phyloP scores from a whole-genome alignment of 2,113 vertebrate genomes.

The Okapia johnstoni region DNA sequence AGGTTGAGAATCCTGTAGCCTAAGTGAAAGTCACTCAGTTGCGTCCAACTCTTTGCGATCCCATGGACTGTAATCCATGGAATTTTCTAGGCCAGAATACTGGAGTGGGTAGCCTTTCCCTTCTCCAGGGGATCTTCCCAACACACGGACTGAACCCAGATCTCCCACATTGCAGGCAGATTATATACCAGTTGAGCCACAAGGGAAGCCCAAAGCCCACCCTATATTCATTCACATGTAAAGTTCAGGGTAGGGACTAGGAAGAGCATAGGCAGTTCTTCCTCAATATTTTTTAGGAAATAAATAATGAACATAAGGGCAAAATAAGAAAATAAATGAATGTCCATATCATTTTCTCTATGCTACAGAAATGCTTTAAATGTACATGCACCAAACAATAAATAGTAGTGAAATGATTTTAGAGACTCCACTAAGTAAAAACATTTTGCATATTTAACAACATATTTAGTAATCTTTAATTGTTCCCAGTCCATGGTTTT shows the following conservation, averaged over 20 bases:
- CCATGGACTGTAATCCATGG: neutral
- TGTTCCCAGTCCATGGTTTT: neutral
- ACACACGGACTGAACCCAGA: neutral
- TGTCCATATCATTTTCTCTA: neutral
- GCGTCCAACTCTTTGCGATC: neutral
- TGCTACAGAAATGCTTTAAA: neutral
- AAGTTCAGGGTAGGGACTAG: neutral
- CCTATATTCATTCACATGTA: neutral
- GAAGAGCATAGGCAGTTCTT: neutral
- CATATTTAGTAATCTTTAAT: neutral
- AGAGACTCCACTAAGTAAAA: neutral
- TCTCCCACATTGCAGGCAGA: neutral
- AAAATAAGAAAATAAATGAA: slow-evolving; percentile 13
- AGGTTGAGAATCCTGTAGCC: neutral
- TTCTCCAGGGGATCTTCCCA: neutral
- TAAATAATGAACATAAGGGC: neutral
- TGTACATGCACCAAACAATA: neutral
- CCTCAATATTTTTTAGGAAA: neutral
- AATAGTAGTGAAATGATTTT: neutral
- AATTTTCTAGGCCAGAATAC: neutral
- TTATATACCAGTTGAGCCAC: neutral
- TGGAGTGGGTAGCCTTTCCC: neutral
- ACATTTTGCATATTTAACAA: neutral
- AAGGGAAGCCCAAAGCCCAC: neutral
- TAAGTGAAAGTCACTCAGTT: neutral